Evolutionary conservation across 2,113 vertebrate genomes (phyloP).

Genomic region (Otolemur garnettii): DNA sequence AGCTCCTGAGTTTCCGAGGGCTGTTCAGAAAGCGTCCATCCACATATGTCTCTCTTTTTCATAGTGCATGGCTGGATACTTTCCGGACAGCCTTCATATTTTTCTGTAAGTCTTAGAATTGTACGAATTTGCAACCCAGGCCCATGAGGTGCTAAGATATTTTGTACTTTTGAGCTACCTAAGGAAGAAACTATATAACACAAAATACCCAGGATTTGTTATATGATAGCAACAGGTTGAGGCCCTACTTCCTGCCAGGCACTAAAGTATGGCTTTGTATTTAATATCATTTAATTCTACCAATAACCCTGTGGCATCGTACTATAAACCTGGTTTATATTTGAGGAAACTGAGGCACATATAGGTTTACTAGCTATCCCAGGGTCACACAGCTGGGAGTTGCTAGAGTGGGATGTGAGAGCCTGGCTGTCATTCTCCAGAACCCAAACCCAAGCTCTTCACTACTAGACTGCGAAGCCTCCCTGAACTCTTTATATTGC

Average conservation of each 20-base stretch:
- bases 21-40: too few relatives aligned
- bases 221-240: background rate
- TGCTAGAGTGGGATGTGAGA: background rate
- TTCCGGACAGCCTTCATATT: background rate
- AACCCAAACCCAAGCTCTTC: background rate
- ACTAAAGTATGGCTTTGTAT: constrained; percentile 19
- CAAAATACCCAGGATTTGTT: constrained; percentile 31
- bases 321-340: background rate
- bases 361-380: background rate
- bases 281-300: constrained; percentile 22
- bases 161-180: constrained; percentile 1
- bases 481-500: background rate
- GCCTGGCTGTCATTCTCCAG: background rate
- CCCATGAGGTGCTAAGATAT: background rate
- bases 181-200: constrained; percentile 33
- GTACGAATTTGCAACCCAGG: background rate
- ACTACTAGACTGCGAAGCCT: background rate
- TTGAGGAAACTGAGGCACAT: constrained; percentile 5
- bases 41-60: too few relatives aligned
- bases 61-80: too few relatives aligned
- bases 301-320: background rate
- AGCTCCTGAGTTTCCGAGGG: background rate
- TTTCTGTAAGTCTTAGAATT: background rate
- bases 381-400: background rate
- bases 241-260: background rate